A percentile compares a stretch with the other conserved stretches of the same genome.
phyloP scores from a whole-genome alignment of 2,888 invertebrate species.

The Drosophila hawaiiensis region DNA sequence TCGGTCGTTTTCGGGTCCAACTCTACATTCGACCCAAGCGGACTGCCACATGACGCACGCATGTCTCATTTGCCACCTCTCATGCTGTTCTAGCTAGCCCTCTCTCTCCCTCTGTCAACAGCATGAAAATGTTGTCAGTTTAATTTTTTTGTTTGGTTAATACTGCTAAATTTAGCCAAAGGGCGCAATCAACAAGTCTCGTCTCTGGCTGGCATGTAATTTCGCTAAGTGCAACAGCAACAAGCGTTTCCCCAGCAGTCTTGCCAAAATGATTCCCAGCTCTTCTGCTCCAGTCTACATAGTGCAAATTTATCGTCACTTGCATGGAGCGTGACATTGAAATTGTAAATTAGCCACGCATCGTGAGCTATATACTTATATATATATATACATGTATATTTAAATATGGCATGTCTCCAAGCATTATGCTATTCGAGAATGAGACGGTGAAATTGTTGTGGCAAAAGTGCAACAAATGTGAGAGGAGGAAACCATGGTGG shows the following conservation, averaged over 20 bases:
- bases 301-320: conserved; percentile 81
- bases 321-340: conserved; percentile 82
- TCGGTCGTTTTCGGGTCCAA: conserved; percentile 54
- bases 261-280: conserved; percentile 8
- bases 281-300: conserved; percentile 23
- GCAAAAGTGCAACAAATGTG: conserved; percentile 22
- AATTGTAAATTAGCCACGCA: conserved; percentile 83
- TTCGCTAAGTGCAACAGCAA: conserved; percentile 71
- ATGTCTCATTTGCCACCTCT: conserved; percentile 45
- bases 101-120: conserved; percentile 52
- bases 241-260: conserved; percentile 28
- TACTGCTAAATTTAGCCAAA: conserved; percentile 78
- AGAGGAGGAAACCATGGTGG: not conserved
- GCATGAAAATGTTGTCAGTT: conserved; percentile 74
- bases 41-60: conserved; percentile 76
- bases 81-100: not conserved
- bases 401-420: conserved; percentile 30
- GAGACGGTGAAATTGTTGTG: conserved; percentile 22
- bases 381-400: conserved; percentile 3
- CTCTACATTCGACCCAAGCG: conserved; percentile 9
- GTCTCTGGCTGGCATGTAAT: conserved; percentile 66
- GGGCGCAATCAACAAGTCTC: conserved; percentile 74
- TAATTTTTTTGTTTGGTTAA: conserved; percentile 67
- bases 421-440: conserved; percentile 30
- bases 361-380: conserved; percentile 34